A percentile compares a stretch with the other conserved stretches of the same genome.
Conservation (phyloP, 2,888 invertebrate species). For the Cinara cedri region DNA sequence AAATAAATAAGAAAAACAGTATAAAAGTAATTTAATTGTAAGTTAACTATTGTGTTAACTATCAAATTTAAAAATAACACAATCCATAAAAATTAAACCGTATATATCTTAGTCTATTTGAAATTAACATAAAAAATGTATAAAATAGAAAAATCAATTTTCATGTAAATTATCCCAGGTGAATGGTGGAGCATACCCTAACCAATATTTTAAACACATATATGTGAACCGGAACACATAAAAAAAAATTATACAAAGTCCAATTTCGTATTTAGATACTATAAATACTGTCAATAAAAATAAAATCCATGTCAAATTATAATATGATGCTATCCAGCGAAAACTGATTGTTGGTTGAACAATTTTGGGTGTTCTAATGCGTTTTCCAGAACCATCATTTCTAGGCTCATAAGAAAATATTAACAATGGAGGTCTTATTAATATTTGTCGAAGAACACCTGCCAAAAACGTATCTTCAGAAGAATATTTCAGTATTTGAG, state of each 20-base stretch:
- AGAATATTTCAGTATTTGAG: not conserved
- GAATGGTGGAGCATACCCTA: constrained; percentile 33
- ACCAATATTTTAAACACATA: constrained; percentile 31
- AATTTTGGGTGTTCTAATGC: constrained; percentile 34
- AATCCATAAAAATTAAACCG: not conserved
- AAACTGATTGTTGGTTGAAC: constrained; percentile 35
- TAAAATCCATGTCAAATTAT: constrained; percentile 24
- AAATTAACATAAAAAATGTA: not conserved
- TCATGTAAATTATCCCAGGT: not conserved
- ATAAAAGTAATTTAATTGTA: too few relatives aligned
- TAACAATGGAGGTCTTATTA: constrained; percentile 38
- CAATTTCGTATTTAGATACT: not conserved
- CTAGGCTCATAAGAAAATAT: constrained; percentile 37
- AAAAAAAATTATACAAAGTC: not conserved
- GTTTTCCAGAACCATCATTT: constrained; percentile 39
- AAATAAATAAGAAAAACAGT: too few relatives aligned
- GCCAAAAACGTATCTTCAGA: not conserved
- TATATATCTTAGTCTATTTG: not conserved
- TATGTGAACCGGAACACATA: constrained; percentile 2
- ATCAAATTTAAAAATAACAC: not conserved
- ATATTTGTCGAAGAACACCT: constrained; percentile 25
- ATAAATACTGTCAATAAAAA: constrained; percentile 22
- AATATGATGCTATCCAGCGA: constrained; percentile 42
- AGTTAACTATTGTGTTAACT: too few relatives aligned
- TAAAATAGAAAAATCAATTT: not conserved